phyloP scores from a whole-genome alignment of 2,113 vertebrate genomes.

The Rynchops niger region DNA sequence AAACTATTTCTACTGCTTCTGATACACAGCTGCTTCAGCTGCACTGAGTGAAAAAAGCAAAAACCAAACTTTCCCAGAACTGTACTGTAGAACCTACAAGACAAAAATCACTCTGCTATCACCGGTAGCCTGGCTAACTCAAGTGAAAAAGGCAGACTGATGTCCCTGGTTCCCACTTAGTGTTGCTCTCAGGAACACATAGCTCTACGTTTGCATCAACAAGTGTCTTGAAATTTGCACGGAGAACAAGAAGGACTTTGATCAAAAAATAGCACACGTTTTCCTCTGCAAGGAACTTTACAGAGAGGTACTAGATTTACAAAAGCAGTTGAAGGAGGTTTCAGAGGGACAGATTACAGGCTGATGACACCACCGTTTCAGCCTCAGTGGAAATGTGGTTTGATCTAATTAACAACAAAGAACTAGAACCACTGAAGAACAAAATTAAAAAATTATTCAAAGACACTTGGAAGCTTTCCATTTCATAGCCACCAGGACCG shows the following conservation, averaged over 20 bases:
- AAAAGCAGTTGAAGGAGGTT: constrained; percentile 57
- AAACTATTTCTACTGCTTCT: background rate
- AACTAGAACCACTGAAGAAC: constrained; percentile 53
- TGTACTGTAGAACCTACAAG: background rate
- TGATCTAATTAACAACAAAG: constrained; percentile 70
- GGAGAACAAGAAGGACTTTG: constrained; percentile 49
- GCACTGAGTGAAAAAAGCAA: background rate
- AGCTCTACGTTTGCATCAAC: background rate
- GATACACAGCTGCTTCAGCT: background rate
- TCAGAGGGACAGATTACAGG: constrained; percentile 64
- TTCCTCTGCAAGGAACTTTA: constrained; percentile 58
- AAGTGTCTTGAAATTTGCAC: constrained; percentile 48
- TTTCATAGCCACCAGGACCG: constrained; percentile 22
- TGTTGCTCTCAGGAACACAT: background rate
- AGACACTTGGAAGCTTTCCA: constrained; percentile 39
- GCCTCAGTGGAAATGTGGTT: constrained; percentile 52
- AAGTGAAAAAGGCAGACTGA: background rate
- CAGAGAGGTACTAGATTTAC: constrained; percentile 50
- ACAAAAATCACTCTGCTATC: background rate
- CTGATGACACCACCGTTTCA: constrained; percentile 50
- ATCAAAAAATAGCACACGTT: constrained; percentile 50
- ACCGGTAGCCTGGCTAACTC: background rate
- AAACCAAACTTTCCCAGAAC: background rate
- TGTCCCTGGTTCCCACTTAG: background rate
- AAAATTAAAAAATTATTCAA: constrained; percentile 63